Percentiles rank a stretch among this genome's conserved stretches.
These are phyloP conservation scores for Myxocyprinus asiaticus DNA, from an alignment of 2,113 vertebrate species.

Conservation along the genomic window DNA sequence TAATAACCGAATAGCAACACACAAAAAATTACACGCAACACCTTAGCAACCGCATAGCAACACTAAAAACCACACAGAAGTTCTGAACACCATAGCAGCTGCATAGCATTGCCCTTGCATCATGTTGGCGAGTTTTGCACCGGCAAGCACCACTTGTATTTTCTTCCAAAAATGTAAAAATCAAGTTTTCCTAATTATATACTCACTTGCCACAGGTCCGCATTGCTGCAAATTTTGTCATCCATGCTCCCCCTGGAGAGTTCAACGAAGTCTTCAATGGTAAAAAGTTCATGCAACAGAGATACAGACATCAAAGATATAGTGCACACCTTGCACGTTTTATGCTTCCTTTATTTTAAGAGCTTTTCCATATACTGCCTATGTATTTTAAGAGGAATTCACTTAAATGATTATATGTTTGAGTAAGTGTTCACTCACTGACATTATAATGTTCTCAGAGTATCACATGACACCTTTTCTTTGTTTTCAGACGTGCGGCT, in stretches of 20 bases:
- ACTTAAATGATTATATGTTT: too few relatives aligned
- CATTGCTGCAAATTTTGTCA: constrained; percentile 92
- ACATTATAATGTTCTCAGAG: constrained; percentile 19
- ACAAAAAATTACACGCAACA: too few relatives aligned
- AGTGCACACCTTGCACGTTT: neutral
- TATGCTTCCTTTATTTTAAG: neutral
- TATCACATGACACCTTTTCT: constrained; percentile 27
- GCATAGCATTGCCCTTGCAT: too few relatives aligned
- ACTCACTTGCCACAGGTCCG: constrained; percentile 77
- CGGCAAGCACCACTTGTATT: neutral
- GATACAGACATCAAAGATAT: neutral
- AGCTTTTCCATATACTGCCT: too few relatives aligned
- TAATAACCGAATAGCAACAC: too few relatives aligned
- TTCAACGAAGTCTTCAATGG: constrained; percentile 98
- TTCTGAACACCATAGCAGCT: too few relatives aligned
- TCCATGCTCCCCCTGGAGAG: constrained; percentile 92
- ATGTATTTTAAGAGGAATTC: too few relatives aligned
- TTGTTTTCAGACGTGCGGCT: constrained; percentile 85
- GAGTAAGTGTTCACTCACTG: neutral
- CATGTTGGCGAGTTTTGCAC: too few relatives aligned
- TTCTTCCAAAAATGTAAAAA: too few relatives aligned
- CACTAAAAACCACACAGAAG: too few relatives aligned
- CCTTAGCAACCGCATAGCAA: too few relatives aligned
- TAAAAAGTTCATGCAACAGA: constrained; percentile 61
- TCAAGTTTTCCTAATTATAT: neutral